These are phyloP conservation scores for Proteles cristata DNA, from an alignment of 2,113 vertebrate genomes.

Conservation along the genomic window DNA sequence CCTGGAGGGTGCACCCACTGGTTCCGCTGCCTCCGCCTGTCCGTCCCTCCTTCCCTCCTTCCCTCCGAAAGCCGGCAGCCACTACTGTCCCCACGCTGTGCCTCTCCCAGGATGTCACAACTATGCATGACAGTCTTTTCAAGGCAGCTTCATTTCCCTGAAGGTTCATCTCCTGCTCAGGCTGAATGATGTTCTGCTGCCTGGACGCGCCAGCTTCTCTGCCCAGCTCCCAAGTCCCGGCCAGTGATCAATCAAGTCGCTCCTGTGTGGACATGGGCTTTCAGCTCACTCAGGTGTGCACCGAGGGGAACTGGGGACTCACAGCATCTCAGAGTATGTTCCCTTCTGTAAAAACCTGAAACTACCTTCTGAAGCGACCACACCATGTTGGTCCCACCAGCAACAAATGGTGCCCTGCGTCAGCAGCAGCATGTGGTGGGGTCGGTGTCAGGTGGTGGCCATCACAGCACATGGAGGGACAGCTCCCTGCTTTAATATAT, in stretches of 20 bases:
- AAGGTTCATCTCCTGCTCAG: background rate
- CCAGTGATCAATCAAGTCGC: background rate
- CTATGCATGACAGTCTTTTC: background rate
- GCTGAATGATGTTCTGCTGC: background rate
- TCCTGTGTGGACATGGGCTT: background rate
- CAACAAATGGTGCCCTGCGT: too few species aligned
- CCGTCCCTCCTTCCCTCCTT: background rate
- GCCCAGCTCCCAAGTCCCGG: background rate
- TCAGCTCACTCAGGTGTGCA: background rate
- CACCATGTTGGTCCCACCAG: background rate
- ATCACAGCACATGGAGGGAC: background rate
- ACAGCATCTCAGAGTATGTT: background rate
- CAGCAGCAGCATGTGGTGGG: background rate
- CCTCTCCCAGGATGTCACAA: background rate
- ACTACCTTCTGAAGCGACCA: background rate
- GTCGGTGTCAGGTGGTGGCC: background rate
- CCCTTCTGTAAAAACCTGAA: background rate
- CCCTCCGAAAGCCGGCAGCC: background rate
- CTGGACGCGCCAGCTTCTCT: background rate
- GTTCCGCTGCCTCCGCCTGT: background rate
- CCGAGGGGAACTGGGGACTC: background rate
- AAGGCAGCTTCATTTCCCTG: background rate
- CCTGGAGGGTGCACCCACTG: background rate
- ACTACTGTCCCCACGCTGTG: background rate
- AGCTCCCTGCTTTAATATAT: background rate